Evolutionary conservation across 1,140 invertebrate species (phyloP).

Genomic region (Andrena cerasifolii): DNA sequence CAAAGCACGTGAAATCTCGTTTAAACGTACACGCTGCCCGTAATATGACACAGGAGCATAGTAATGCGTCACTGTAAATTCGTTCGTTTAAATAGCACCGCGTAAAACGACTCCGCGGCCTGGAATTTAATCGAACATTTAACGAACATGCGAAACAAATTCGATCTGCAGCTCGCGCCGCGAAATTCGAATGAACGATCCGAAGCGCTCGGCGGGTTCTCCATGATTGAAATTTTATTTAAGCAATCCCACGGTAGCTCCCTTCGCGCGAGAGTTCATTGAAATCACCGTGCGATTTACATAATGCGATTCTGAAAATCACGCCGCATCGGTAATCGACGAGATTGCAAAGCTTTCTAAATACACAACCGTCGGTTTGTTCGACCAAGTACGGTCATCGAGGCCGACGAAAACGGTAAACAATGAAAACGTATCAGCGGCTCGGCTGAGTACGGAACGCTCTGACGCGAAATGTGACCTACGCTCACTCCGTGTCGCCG

Average conservation of each 20-base stretch:
- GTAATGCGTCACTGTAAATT: no score
- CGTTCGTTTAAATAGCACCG: no score
- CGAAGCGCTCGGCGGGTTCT: neutral
- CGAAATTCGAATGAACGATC: neutral
- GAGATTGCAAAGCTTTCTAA: neutral
- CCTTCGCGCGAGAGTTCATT: neutral
- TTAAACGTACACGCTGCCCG: no score
- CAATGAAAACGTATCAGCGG: neutral
- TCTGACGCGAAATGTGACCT: no score
- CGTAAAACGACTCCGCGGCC: no score
- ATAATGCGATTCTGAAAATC: constrained; percentile 19
- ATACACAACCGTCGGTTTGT: neutral
- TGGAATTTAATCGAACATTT: neutral
- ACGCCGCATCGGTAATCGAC: neutral
- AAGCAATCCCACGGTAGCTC: no score
- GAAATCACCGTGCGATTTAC: neutral
- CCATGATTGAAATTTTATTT: constrained; percentile 4
- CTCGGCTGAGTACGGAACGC: no score
- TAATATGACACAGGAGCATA: no score
- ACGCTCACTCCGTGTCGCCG: no score
- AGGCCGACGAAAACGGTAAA: neutral
- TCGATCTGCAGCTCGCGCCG: neutral
- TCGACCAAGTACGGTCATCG: neutral
- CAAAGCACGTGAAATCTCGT: no score
- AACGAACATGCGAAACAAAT: neutral